Base-by-base conservation (phyloP, 2,797 vertebrate species). In the Rhinichthys osculus region DNA sequence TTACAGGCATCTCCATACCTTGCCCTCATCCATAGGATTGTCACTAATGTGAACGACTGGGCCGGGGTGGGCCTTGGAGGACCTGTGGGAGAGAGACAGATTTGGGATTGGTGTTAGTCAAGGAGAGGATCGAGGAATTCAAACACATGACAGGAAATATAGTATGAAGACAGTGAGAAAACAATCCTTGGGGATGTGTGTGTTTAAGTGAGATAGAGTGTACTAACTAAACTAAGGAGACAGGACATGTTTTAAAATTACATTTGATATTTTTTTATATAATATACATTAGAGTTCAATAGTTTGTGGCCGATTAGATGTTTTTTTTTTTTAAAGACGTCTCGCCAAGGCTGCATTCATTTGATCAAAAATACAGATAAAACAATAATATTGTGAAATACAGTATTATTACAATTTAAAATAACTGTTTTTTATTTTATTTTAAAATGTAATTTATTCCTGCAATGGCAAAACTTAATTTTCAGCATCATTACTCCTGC, bases 11-110 rank as follows among this genome's bases (percentile, higher is more conserved):
- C 27, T 3, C 9, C 80, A 83, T 95, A 97, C 97, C 96, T 97
- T 97, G 91, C 97, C 96, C 93, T 97, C 97, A 92, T 97, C 97
- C 96, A 97, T 97, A 88, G 97, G 97, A 94, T 97, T 97, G 93
- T 97, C 97, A 92, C 97, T 97, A 90, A 97, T 97, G 92, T 97
- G 97, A 77, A 97, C 97, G 88, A 97, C 93, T 88, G 96, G 96
- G 90, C 97, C 97, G 81, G 97, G 97, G 82, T 97, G 97, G 91
- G 96, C 95, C 93, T 97, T 97, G 90, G 97, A 97, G 38, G 97
- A 97, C 91, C 97, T 97, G 76, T 50, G 30, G 7, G 19, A 64
- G 54, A 54, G 38, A 85, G 35, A 82, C 80, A 82, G 5, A 23
- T 57, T 21, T 33, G 66, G 23, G 33, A 59, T 30, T 52, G 47